Base-by-base conservation (phyloP, 2,797 vertebrate species). In the Eupleurogrammus muticus region DNA sequence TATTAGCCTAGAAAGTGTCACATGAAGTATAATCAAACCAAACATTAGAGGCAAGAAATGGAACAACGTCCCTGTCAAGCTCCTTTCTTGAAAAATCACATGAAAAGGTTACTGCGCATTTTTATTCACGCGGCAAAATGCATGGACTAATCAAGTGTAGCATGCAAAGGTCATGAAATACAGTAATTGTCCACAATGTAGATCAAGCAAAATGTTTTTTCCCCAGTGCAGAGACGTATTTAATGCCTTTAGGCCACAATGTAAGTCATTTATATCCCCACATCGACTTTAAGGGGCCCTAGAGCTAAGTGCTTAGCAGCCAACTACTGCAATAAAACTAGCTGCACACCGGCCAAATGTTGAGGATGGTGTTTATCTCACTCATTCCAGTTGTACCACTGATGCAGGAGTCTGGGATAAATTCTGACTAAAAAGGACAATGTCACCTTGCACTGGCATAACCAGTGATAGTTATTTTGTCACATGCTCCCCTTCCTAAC, bases 101-200 rank as follows among this genome's bases (percentile, higher is more conserved):
- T 63, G 61, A 80, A 84, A 88, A 84, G 51, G 72, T 83, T 73
- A 84, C 52, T 70, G 72, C 60, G 67, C 48, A 66, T 61, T 70
- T 32, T 70, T 48, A 48, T 64, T 76, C 68, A 67, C n/a, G 1
- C 50, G 51, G 46, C 52, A 78, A 74, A 82, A 66, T 59, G 23
- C 53, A 63, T 14, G 38, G 34, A 32, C 53, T 75, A 64, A 83
- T 74, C 68, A 76, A 79, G 66, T 77, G 70, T 46, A 67, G 67
- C 67, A 57, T 53, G 62, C 55, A 85, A 84, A 81, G 71, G 81
- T 83, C 79, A 82, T 28, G 17, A 44, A 17, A 61, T 34, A 66
- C 68, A 81, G 19, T 46, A 67, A 74, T 20, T 49, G 47, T 35
- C 47, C 16, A 50, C 53, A 70, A 42, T 24, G 23, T 11, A 70